A percentile compares a stretch with the other conserved stretches of the same genome.
Evolutionary conservation across 2,888 invertebrate genomes (phyloP).

Genomic region (Mesorhabditis belari): DNA sequence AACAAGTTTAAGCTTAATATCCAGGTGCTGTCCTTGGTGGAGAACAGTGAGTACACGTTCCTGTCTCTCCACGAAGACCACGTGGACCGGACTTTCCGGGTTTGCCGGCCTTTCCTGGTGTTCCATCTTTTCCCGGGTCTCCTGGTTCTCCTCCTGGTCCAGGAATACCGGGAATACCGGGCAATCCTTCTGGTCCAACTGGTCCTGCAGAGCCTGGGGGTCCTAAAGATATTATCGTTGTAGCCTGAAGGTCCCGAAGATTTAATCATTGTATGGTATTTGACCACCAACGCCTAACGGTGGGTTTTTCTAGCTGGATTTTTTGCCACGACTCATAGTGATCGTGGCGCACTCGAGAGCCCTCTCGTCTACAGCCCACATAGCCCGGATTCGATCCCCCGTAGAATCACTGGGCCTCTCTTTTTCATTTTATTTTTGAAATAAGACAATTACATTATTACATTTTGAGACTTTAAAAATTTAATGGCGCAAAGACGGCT

Average conservation of each 20-base stretch:
- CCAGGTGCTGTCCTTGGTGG: conserved; percentile 40
- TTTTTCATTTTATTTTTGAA: not conserved
- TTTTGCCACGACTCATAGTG: no score
- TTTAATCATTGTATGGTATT: no score
- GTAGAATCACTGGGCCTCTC: no score
- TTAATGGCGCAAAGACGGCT: no score
- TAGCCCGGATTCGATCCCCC: no score
- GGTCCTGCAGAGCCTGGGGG: conserved; percentile 12
- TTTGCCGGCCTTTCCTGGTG: conserved; percentile 26
- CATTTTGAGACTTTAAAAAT: not conserved
- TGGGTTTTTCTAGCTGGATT: no score
- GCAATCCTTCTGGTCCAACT: conserved; percentile 14
- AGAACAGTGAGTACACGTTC: conserved; percentile 36
- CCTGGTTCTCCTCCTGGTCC: conserved; percentile 31
- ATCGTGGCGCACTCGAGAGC: no score
- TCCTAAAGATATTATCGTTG: conserved; percentile 3
- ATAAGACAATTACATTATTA: not conserved
- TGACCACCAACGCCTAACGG: no score
- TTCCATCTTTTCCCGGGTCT: conserved; percentile 28
- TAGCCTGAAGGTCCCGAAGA: not conserved
- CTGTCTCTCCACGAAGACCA: conserved; percentile 26
- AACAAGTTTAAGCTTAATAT: conserved; percentile 18
- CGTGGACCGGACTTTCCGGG: conserved; percentile 25
- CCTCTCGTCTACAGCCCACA: no score
- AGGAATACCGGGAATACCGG: conserved; percentile 15